Evolutionary conservation across 1,140 invertebrate genomes (phyloP).

Genomic region (Euwallacea similis): DNA sequence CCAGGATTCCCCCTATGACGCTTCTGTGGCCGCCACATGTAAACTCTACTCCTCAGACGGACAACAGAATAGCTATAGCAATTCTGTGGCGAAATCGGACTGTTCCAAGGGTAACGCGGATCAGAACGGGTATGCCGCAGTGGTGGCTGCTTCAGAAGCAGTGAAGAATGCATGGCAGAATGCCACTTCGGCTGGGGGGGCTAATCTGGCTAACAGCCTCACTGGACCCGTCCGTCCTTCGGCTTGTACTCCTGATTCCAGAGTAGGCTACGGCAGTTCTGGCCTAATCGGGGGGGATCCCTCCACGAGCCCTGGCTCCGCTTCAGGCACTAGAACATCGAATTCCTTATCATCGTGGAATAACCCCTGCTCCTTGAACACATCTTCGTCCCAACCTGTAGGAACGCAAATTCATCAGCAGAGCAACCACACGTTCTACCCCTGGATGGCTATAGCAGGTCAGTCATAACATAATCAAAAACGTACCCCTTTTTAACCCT

Average conservation of each 20-base stretch:
- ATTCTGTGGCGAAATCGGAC: slow-evolving; percentile 56
- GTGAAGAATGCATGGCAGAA: slow-evolving; percentile 71
- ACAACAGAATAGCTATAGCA: slow-evolving; percentile 61
- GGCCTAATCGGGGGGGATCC: slow-evolving; percentile 72
- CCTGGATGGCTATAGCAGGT: slow-evolving; percentile 99
- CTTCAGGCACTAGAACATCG: slow-evolving; percentile 58
- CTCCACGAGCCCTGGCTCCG: slow-evolving; percentile 72
- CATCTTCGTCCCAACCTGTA: slow-evolving; percentile 73
- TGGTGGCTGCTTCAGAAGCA: slow-evolving; percentile 63
- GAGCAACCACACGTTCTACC: slow-evolving; percentile 92
- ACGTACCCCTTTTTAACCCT: slow-evolving; percentile 42
- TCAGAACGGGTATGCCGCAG: slow-evolving; percentile 67
- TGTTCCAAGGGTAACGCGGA: slow-evolving; percentile 60
- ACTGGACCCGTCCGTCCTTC: slow-evolving; percentile 72
- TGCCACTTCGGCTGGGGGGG: slow-evolving; percentile 63
- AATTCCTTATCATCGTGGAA: slow-evolving; percentile 70
- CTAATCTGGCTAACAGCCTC: slow-evolving; percentile 58
- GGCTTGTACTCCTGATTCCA: slow-evolving; percentile 82
- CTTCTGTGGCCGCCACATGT: slow-evolving; percentile 80
- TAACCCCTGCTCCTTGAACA: slow-evolving; percentile 79
- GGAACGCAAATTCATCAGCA: slow-evolving; percentile 84
- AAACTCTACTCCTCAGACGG: slow-evolving; percentile 76
- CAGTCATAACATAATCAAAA: slow-evolving; percentile 53
- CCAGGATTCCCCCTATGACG: slow-evolving; percentile 86
- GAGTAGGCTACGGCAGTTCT: slow-evolving; percentile 66